Percentiles rank a stretch among this genome's conserved stretches.
phyloP scores from a whole-genome alignment of 2,888 invertebrate species.

The Argyresthia albistria region DNA sequence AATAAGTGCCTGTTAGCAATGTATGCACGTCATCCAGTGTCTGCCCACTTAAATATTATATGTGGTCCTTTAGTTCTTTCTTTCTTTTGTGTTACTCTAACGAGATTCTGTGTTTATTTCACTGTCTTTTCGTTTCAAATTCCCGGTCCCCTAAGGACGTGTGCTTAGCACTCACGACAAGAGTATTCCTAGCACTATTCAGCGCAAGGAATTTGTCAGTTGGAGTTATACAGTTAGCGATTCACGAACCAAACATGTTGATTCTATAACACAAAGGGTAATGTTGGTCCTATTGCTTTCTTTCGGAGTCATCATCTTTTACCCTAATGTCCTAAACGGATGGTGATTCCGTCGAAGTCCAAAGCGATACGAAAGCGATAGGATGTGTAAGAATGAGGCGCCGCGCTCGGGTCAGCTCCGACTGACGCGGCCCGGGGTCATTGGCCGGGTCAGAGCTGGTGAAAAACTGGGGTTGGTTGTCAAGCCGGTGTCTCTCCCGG shows the following conservation, averaged over 20 bases:
- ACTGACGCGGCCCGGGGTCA: constrained; percentile 57
- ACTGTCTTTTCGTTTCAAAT: constrained; percentile 43
- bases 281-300: not conserved
- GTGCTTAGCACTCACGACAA: not conserved
- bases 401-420: constrained; percentile 64
- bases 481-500: constrained; percentile 50
- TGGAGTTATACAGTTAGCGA: too few relatives aligned
- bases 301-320: not conserved
- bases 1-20: constrained; percentile 60
- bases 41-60: constrained; percentile 66
- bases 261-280: not conserved
- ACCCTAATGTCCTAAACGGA: not conserved
- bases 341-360: not conserved
- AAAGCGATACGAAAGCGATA: constrained; percentile 21
- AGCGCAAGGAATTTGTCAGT: too few relatives aligned
- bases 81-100: constrained; percentile 43
- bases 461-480: constrained; percentile 3
- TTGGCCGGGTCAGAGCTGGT: constrained; percentile 48
- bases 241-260: too few relatives aligned
- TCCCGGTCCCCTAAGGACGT: constrained; percentile 11
- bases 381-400: constrained; percentile 46
- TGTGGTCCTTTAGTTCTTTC: constrained; percentile 60
- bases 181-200: too few relatives aligned
- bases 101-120: constrained; percentile 42
- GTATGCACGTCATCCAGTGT: constrained; percentile 67